A percentile compares a stretch with the other conserved stretches of the same genome.
Evolutionary conservation across 2,797 vertebrate genomes (phyloP).

Genomic region (Falco rusticolus): DNA sequence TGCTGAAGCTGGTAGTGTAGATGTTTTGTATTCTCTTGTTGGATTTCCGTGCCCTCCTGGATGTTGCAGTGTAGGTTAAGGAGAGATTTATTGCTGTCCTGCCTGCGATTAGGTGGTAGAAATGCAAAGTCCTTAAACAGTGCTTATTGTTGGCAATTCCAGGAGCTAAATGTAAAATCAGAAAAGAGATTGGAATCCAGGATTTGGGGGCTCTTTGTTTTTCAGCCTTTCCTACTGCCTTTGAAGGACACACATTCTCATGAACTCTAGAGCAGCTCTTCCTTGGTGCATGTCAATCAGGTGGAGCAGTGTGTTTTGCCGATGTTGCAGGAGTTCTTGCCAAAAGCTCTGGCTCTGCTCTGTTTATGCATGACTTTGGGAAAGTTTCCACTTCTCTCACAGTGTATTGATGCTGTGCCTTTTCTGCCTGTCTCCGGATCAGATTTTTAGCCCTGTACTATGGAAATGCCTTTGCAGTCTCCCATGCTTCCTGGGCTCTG

Average conservation of each 20-base stretch:
- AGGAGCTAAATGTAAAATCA: neutral
- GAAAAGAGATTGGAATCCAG: neutral
- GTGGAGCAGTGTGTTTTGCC: neutral
- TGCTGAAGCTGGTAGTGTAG: neutral
- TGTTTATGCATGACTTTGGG: neutral
- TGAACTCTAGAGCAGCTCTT: neutral
- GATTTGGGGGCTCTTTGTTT: neutral
- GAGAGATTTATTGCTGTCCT: neutral
- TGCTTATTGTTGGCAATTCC: neutral
- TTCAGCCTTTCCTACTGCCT: neutral
- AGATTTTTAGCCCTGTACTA: neutral
- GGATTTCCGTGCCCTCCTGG: neutral
- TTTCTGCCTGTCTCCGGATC: neutral
- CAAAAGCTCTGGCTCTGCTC: conserved; percentile 24
- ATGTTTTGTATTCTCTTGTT: neutral
- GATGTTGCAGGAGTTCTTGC: conserved; percentile 3
- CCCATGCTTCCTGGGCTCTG: neutral
- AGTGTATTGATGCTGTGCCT: neutral
- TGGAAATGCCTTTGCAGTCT: neutral
- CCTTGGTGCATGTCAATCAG: conserved; percentile 26
- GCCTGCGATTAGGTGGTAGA: neutral
- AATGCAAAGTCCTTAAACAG: neutral
- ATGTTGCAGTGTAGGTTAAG: neutral
- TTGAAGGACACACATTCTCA: neutral
- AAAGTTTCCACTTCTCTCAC: neutral